Evolutionary conservation across 1,140 invertebrate species (phyloP), one percentile per base, ranked within the genome.

Genomic region (Camponotus vicinus): DNA sequence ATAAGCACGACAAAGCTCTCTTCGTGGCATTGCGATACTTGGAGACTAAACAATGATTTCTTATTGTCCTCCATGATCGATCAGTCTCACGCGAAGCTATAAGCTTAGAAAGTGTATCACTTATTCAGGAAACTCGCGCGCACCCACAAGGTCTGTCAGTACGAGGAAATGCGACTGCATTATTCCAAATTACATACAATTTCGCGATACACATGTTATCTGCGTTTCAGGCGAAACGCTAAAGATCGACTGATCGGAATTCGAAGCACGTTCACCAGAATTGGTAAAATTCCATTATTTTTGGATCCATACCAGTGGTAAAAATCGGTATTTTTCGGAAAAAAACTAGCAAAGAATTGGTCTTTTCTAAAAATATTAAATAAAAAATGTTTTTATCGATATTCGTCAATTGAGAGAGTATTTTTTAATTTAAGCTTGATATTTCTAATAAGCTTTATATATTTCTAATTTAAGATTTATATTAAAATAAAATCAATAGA

Each of bases 21-120:
- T 73, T n/a, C 55, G 79, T 45, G 55, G 40, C 79, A 83, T 83
- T 75, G 69, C 45, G 55, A 75, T 83, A 73, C 69, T 63, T 37
- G 55, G 70, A 83, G 69, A 61, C 79, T 40, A 75, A 75, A 83
- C 69, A 75, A 83, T 61, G 55, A 83, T 75, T 83, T 73, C 79
- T 45, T 69, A 61, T 83, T 83, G 79, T 75, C 64, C 64, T 80
- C 40, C 6, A 42, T 49, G 79, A 83, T 63, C 79, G 79, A 83
- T 83, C 79, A 83, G 55, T 15, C 61, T 83, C 79, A 37, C 55
- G 55, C 69, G 27, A 9, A 49, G 69, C 79, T 83, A 83, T 83
- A 83, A 83, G 55, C 79, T 83, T 34, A 37, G 27, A 45, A 75
- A 75, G 69, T 52, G 15, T 63, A 83, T 83, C 69, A 83, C 40